phyloP scores from a whole-genome alignment of 2,888 invertebrate species.

The Sinhomidia bicolor region DNA sequence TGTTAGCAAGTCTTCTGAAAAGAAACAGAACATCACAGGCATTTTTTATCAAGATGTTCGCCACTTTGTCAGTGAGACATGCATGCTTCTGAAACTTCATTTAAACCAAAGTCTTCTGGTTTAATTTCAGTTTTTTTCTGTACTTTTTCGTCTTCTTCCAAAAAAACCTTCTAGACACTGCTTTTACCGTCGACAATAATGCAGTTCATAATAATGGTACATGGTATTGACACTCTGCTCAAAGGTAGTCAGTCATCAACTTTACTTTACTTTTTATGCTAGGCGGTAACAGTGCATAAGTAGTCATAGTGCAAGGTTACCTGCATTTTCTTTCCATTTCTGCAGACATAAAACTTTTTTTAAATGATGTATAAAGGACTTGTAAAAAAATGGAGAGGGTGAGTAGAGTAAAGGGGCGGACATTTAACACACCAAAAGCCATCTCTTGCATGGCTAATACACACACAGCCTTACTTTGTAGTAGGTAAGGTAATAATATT shows the following conservation, averaged over 20 bases:
- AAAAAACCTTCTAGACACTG: too few relatives aligned
- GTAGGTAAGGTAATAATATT: background rate
- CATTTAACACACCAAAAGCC: slow-evolving; percentile 15
- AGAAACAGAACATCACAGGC: background rate
- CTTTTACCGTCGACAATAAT: too few relatives aligned
- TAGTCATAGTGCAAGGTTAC: background rate
- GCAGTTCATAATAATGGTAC: too few relatives aligned
- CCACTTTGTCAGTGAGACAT: background rate
- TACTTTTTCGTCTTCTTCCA: too few relatives aligned
- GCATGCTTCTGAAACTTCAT: background rate
- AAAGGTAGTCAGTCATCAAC: background rate
- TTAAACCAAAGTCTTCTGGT: background rate
- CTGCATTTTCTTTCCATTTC: background rate
- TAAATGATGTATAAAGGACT: too few relatives aligned
- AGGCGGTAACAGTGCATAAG: too few relatives aligned
- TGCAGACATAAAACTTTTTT: background rate
- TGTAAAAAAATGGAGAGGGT: slow-evolving; percentile 2
- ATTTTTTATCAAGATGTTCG: background rate
- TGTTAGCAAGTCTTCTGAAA: background rate
- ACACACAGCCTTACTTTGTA: background rate
- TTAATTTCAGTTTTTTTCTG: background rate
- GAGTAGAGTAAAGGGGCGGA: slow-evolving; percentile 8
- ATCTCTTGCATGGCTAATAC: too few relatives aligned
- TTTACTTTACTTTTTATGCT: background rate
- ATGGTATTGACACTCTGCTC: too few relatives aligned